Base-by-base conservation (phyloP, 2,113 vertebrate genomes). In the Mandrillus leucophaeus region DNA sequence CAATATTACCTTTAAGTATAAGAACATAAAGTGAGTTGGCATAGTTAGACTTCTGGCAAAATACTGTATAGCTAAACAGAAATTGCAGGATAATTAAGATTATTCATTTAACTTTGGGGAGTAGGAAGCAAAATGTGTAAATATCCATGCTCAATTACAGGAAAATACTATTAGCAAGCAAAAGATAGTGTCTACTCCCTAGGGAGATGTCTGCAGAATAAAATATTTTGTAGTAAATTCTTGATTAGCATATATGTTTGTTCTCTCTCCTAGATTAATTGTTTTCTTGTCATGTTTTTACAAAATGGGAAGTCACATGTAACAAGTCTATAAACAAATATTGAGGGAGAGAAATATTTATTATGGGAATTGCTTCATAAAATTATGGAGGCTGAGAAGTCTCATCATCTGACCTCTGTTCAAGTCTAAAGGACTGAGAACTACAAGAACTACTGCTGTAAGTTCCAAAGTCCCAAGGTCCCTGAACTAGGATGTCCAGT, bases 91-190 rank as follows among this genome's bases (percentile, higher is more conserved):
- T 80, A 92, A 96, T 96, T 96, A 95, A 9, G 22, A 96, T 90
- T 97, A 80, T 79, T 96, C 95, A 92, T 90, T 97, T 97, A 84
- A 68, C 87, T 96, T 61, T 87, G 92, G 52, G 52, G 52, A 20
- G 52, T 55, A 55, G 52, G 6, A 55, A 20, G 52, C 52, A 55
- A 55, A 20, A 55, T 20, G 52, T 55, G 52, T 20, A 55, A 73
- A 94, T 87, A 81, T 17, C 0, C 40, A 85, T 88, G 90, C 72
- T 96, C 93, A 97, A 35, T 96, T 93, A 55, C 6, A 55, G 52
- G 52, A 55, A 55, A 55, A 55, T 90, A 96, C 84, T 52, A 95
- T 96, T 97, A 96, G 48, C 90, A 92, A 96, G 43, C 73, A 70
- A 95, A 95, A 80, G 61, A 64, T 20, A 96, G 40, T 35, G 70